Evolutionary conservation across 2,113 vertebrate species (phyloP).

Genomic region (Callocephalon fimbriatum): DNA sequence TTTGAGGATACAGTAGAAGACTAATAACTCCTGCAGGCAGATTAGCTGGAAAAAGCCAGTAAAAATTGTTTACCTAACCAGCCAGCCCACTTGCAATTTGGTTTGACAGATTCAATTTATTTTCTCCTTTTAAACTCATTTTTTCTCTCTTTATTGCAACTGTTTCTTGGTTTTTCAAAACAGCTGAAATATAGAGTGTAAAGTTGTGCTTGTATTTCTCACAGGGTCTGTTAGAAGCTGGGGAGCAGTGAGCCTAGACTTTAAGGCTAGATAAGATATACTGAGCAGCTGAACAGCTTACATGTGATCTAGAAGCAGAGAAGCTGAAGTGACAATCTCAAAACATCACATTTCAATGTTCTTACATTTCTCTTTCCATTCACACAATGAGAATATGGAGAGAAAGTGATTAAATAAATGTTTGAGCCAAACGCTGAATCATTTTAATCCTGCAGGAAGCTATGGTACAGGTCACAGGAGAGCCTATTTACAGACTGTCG

Average conservation of each 20-base stretch:
- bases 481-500: not conserved
- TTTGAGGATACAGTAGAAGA: slow-evolving; percentile 50
- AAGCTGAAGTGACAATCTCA: not conserved
- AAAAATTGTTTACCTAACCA: slow-evolving; percentile 73
- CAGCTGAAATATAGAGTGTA: not conserved
- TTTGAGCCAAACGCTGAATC: not conserved
- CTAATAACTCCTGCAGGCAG: slow-evolving; percentile 63
- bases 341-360: not conserved
- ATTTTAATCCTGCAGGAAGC: not conserved
- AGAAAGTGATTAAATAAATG: not conserved
- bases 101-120: slow-evolving; percentile 69
- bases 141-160: slow-evolving; percentile 66
- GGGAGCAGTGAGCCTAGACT: not conserved
- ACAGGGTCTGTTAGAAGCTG: not conserved
- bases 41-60: slow-evolving; percentile 65
- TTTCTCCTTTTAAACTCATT: slow-evolving; percentile 68
- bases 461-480: not conserved
- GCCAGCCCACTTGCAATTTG: slow-evolving; percentile 48
- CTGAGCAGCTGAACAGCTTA: not conserved
- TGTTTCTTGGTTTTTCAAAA: slow-evolving; percentile 58
- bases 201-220: slow-evolving; percentile 62
- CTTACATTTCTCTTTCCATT: not conserved
- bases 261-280: not conserved
- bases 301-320: not conserved
- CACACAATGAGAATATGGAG: rapidly evolving